Evolutionary conservation across 2,113 vertebrate species (phyloP), one percentile per base, ranked within the genome.

Genomic region (Aphyosemion australe): DNA sequence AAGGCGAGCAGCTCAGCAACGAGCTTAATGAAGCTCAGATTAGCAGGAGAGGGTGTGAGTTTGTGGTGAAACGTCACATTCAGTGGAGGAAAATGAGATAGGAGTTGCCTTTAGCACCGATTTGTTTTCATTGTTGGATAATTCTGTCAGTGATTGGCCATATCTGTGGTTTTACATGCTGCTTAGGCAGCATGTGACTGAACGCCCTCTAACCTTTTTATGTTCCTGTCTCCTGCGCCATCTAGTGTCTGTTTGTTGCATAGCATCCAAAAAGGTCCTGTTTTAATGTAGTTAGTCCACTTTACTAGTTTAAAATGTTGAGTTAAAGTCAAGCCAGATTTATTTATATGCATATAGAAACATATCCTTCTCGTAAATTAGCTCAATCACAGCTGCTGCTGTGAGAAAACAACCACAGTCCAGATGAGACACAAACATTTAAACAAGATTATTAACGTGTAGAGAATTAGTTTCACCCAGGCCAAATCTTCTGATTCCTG

Each of bases 11-110:
- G 63, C 67, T 69, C 41, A 80, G 80, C 83, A 86, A 84, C 83
- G 84, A 79, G 61, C 41, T 55, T 89, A 90, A 91, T 89, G 65
- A 89, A 87, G 79, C 62, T 78, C 89, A 92, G 76, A 80, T 32
- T 79, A 69, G 65, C 79, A 75, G 66, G 6, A 62, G 66, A 20
- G 84, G 74, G 57, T 80, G 61, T 0, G 57, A 63, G 71, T 59
- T 65, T 79, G 43, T 73, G 76, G 80, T 72, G 56, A 78, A 76
- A 80, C 59, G 53, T 64, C 67, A 41, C 49, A 53, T 75, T 76
- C 49, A 41, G 52, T 58, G 20, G 41, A 54, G 26, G 20, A 49
- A 63, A 60, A 58, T 63, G 59, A 64, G n/a, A 34, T 61, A 4
- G 20, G 43, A 66, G 13, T 69, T 59, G 13, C 54, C 32, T 54